A percentile compares a stretch with the other conserved stretches of the same genome.
These are phyloP conservation scores for Panthera uncia DNA, from an alignment of 2,113 vertebrate genomes.

Conservation along the genomic window DNA sequence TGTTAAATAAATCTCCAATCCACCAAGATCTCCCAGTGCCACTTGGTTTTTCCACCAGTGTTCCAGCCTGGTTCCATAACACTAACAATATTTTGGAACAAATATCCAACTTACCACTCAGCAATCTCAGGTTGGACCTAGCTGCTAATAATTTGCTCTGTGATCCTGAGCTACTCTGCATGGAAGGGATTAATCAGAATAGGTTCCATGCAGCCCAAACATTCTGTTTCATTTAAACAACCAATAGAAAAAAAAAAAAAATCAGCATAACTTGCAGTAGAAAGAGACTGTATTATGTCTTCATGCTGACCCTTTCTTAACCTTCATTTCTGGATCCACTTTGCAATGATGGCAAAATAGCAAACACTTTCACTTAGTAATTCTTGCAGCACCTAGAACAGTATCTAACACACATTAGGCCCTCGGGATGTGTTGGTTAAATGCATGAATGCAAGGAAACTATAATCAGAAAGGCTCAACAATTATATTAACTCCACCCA, in stretches of 20 bases:
- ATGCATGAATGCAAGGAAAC: not conserved
- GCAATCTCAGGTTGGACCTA: not conserved
- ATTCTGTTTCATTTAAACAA: not conserved
- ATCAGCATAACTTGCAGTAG: not conserved
- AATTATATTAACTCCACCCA: not conserved
- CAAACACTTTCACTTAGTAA: conserved; percentile 5
- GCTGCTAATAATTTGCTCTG: not conserved
- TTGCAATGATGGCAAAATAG: not conserved
- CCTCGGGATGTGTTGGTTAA: not conserved
- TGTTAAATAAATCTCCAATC: too few species aligned
- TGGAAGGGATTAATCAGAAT: not conserved
- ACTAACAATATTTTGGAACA: not conserved
- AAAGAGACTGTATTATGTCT: not conserved
- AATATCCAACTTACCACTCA: not conserved
- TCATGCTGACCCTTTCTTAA: not conserved
- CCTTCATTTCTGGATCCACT: not conserved
- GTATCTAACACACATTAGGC: not conserved
- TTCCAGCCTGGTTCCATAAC: too few species aligned
- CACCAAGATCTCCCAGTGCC: too few species aligned
- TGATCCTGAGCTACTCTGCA: not conserved
- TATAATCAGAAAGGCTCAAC: not conserved
- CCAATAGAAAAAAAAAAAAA: not conserved
- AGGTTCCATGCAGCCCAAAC: not conserved
- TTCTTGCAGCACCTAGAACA: not conserved
- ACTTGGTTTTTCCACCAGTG: too few species aligned